Conservation (phyloP, 2,113 vertebrate genomes). For the Lepus europaeus region DNA sequence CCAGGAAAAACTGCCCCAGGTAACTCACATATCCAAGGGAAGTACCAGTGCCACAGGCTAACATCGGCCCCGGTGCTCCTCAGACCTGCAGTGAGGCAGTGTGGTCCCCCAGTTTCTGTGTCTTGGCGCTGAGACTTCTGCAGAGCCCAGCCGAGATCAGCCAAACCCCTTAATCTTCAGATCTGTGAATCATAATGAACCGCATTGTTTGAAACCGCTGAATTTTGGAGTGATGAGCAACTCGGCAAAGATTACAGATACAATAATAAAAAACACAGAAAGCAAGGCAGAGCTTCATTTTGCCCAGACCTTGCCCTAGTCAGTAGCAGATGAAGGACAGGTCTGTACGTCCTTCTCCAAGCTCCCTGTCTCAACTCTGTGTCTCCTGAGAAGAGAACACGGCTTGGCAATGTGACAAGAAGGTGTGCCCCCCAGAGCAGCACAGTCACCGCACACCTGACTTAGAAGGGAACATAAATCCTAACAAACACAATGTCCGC, state of each 20-base stretch:
- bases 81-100: background rate
- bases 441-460: background rate
- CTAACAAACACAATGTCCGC: background rate
- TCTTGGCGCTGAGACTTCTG: background rate
- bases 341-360: background rate
- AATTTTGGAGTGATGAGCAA: background rate
- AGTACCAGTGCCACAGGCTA: background rate
- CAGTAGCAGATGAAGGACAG: background rate
- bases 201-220: background rate
- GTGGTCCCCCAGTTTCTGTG: background rate
- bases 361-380: background rate
- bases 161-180: background rate
- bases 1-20: background rate
- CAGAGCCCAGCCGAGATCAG: background rate
- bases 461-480: background rate
- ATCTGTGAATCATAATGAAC: background rate
- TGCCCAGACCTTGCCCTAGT: rapidly evolving
- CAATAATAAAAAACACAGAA: background rate
- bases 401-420: background rate
- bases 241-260: background rate
- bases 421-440: background rate
- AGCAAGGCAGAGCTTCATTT: background rate
- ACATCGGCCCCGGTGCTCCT: background rate
- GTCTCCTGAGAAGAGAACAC: background rate
- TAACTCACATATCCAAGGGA: background rate